Base-by-base conservation (phyloP, 2,888 invertebrate species). In the Limnephilus rhombicus region DNA sequence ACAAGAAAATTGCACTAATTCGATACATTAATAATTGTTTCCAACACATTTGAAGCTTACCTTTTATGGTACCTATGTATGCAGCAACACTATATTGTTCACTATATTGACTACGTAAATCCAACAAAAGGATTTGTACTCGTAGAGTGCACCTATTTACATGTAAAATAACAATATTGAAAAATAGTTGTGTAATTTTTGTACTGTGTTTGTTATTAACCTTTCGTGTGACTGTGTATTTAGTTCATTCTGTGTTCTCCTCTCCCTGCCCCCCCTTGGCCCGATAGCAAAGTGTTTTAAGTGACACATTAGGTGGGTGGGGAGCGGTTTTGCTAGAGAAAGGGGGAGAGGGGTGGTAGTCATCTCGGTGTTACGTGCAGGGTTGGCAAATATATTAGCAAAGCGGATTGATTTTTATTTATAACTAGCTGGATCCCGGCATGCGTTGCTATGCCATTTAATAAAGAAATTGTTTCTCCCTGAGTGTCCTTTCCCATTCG, bases 231-330 rank as follows among this genome's bases (percentile, higher is more conserved):
- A 92, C 91, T 91, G 92, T 92, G 85, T 90, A 88, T 92, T 68
- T 89, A 93, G 92, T 93, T 91, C 92, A 93, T 92, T 93, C 86
- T 89, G 92, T 89, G 87, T 90, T 90, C 29, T 34, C 80, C 49
- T 68, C n/a, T n/a, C n/a, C n/a, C n/a, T n/a, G n/a, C n/a, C n/a
- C 80, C 90, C 53, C 89, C 86, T 93, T 93, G 92, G 93, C 93
- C 82, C 93, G 92, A 93, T 93, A 93, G 93, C 93, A 93, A 93
- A 93, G 93, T 93, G 93, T 93, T 93, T 93, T 93, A 93, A 93
- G 93, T 93, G 93, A 93, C 93, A 93, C 93, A 92, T 92, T 93
- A 92, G 90, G 92, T 92, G 90, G 86, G 80, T 85, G 89, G 85
- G 11, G 68, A 68, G 86, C 86, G 89, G 53, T 68, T 49, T 83